A percentile compares a stretch with the other conserved stretches of the same genome.
Conservation (phyloP, 30 jellyfish, hydroid and myxozoan species). For the Hydra vulgaris region DNA sequence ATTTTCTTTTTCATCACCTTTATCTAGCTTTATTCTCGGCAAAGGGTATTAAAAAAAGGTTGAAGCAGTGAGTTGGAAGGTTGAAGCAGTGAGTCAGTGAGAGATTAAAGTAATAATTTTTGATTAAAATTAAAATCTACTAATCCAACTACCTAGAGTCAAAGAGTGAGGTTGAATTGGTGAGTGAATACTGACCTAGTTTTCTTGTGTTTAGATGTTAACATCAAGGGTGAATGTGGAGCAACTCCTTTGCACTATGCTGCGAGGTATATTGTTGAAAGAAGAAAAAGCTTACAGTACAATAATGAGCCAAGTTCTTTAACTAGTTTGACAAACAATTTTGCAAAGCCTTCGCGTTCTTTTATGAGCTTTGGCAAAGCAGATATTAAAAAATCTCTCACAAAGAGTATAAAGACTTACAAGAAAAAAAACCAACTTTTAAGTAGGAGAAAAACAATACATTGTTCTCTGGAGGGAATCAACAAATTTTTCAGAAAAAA, state of each 20-base stretch:
- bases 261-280: slow-evolving; percentile 48
- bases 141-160: no score
- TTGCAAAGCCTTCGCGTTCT: not conserved
- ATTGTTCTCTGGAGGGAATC: slow-evolving; percentile 15
- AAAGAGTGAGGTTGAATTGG: no score
- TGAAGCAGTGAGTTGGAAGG: no score
- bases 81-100: no score
- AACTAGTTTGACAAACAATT: not conserved
- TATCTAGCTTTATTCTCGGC: no score
- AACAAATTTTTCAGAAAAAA: not conserved
- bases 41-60: no score
- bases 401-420: slow-evolving; percentile 13
- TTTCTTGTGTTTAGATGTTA: slow-evolving; percentile 39
- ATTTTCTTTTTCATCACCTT: no score
- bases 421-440: not conserved
- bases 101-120: no score
- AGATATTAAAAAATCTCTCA: not conserved
- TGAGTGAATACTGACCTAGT: not conserved
- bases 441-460: slow-evolving; percentile 11
- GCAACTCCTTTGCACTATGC: slow-evolving; percentile 96
- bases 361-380: not conserved
- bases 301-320: not conserved
- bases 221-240: slow-evolving; percentile 79
- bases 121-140: not conserved
- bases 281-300: not conserved